Evolutionary conservation across 2,113 vertebrate genomes (phyloP).

Genomic region (Hydropotes inermis): DNA sequence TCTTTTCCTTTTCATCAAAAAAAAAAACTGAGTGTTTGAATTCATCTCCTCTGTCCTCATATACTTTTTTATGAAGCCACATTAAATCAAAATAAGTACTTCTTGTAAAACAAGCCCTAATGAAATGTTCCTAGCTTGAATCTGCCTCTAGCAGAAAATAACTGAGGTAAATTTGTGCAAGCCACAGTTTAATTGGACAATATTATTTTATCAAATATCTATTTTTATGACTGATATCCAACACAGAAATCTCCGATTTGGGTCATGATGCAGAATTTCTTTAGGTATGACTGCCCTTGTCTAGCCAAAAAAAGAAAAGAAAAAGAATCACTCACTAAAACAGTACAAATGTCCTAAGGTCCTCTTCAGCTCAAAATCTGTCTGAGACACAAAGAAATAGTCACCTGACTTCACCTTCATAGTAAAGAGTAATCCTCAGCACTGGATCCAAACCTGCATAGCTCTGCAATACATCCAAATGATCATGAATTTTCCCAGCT

Average conservation of each 20-base stretch:
- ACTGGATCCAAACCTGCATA: not conserved
- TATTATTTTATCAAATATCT: not conserved
- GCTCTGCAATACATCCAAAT: not conserved
- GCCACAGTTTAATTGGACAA: not conserved
- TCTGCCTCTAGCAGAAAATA: not conserved
- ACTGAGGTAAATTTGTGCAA: not conserved
- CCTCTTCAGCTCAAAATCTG: not conserved
- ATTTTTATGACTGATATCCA: not conserved
- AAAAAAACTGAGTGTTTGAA: not conserved
- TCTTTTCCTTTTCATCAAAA: not conserved
- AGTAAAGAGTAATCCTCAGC: not conserved
- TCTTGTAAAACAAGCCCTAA: not conserved
- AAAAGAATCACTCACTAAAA: not conserved
- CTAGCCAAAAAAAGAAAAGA: not conserved
- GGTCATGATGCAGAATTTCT: not conserved
- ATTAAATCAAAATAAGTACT: conserved; percentile 9
- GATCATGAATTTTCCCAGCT: not conserved
- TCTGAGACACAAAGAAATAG: not conserved
- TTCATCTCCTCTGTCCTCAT: not conserved
- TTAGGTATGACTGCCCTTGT: not conserved
- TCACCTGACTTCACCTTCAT: not conserved
- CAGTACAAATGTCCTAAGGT: not conserved
- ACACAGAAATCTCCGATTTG: not conserved
- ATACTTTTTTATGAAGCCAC: not conserved
- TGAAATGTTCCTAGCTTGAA: not conserved